Evolutionary conservation across 2,113 vertebrate genomes (phyloP), one percentile per base, ranked within the genome.

Genomic region (Ammodytes dubius): DNA sequence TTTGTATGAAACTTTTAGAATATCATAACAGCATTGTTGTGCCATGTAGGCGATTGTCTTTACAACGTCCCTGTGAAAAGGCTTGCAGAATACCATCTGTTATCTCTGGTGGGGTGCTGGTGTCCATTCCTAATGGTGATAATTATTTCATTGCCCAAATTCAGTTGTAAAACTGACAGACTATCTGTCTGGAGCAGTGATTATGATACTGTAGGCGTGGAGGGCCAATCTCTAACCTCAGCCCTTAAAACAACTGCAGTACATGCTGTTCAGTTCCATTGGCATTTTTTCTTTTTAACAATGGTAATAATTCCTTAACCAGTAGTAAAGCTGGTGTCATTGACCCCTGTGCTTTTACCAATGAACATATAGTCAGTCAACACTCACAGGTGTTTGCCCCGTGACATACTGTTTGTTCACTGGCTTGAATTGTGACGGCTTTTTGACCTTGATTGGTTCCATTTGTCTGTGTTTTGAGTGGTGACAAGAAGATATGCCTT

Each of bases 201-300:
- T 79, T 43, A 6, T 63, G 42, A 52, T 39, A 4, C 4, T 4
- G 52, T 27, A 27, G 56, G 74, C 57, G 58, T 57, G 46, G 58
- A 42, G 47, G 58, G 53, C 8, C 35, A 50, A 49, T 73, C 49
- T 82, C 40, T 39, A 61, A 54, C 52, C 49, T 70, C 53, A 13
- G 45, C 40, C 37, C 27, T 57, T 42, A 57, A 57, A 47, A 52
- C 57, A 59, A 27, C n/a, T 15, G 42, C 47, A 56, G 67, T 12
- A 70, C 74, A 49, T 10, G 7, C 15, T 83, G 83, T 89, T 85
- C 15, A 81, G 83, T 89, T 85, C 79, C 40, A 42, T 42, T 68
- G 70, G 35, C 17, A 42, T 2, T 19, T 27, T 27, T n/a, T 76
- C 10, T 79, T 70, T 37, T 81, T 35, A 53, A 0, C 27, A 3